phyloP scores from a whole-genome alignment of 2,113 vertebrate genomes.

The Thomomys bottae region DNA sequence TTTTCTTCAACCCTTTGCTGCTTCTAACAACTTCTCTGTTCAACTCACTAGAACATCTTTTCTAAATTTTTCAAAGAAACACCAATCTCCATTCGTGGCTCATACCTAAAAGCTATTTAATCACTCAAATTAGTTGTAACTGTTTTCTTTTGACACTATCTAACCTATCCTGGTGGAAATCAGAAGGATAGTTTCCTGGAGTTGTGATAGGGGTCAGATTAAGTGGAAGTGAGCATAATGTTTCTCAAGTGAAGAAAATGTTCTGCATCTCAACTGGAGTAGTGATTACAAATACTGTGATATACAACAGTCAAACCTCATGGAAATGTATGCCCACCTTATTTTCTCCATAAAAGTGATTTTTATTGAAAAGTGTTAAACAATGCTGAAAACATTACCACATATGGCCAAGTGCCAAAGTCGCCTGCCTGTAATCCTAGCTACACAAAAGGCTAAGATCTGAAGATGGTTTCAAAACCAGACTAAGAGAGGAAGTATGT shows the following conservation, averaged over 20 bases:
- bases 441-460: too few species aligned
- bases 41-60: not conserved
- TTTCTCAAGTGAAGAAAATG: not conserved
- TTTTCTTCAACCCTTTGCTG: not conserved
- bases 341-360: not conserved
- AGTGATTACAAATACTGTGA: not conserved
- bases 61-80: not conserved
- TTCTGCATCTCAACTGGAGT: not conserved
- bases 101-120: not conserved
- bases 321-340: not conserved
- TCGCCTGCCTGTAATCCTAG: too few species aligned
- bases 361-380: too few species aligned
- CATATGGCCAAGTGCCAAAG: not conserved
- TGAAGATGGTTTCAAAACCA: too few species aligned
- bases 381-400: not conserved
- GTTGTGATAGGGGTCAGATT: not conserved
- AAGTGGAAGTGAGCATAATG: not conserved
- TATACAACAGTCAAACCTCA: not conserved
- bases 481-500: too few species aligned
- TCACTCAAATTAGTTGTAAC: not conserved
- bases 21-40: not conserved
- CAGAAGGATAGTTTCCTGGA: constrained; percentile 12
- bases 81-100: not conserved
- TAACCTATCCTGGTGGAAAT: not conserved
- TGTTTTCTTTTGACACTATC: not conserved